Evolutionary conservation across 2,797 vertebrate genomes (phyloP).

Genomic region (Enteromius anoplus): DNA sequence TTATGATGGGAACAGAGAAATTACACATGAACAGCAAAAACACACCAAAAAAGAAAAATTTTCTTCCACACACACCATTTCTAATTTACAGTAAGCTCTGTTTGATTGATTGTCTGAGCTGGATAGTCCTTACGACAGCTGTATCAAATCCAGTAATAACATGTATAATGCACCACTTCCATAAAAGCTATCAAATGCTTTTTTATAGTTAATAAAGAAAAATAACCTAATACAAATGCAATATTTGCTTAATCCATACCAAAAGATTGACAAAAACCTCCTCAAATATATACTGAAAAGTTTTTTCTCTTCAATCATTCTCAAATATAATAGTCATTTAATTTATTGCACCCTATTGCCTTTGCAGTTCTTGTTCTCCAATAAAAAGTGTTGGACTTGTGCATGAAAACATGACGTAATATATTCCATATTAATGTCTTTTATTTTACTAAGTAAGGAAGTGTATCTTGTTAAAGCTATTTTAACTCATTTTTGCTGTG

Average conservation of each 20-base stretch:
- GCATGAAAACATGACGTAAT: neutral
- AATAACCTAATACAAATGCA: neutral
- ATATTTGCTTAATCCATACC: neutral
- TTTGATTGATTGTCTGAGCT: conserved; percentile 13
- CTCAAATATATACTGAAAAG: neutral
- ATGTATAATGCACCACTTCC: neutral
- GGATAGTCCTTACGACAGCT: conserved; percentile 5
- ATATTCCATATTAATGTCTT: neutral
- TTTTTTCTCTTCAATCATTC: neutral
- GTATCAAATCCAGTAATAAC: neutral
- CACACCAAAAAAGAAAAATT: neutral
- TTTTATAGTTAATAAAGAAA: neutral
- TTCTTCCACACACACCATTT: neutral
- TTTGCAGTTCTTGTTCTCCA: neutral
- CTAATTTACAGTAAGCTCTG: conserved; percentile 1
- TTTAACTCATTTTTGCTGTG: too few relatives aligned
- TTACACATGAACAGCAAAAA: neutral
- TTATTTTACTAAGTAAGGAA: neutral
- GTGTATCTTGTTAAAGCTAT: neutral
- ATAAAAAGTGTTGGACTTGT: neutral
- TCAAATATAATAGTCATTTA: neutral
- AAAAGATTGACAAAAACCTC: neutral
- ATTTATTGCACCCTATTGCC: neutral
- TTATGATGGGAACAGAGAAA: neutral
- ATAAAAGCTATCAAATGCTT: neutral